Conservation (phyloP, 2,888 invertebrate genomes). For the Pterostichus niger region DNA sequence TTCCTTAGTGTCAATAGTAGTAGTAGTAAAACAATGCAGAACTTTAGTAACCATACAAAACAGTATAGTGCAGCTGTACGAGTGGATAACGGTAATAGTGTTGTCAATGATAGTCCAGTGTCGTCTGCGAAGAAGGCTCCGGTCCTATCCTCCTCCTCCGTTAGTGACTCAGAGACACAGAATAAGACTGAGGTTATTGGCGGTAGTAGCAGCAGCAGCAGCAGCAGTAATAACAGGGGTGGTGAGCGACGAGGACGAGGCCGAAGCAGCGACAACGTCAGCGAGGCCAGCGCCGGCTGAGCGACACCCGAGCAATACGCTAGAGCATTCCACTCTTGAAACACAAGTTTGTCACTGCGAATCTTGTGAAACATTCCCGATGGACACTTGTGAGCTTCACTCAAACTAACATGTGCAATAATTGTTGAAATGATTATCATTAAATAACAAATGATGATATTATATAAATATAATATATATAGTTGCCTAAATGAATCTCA, state of each 20-base stretch:
- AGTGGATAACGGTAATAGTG: conserved; percentile 72
- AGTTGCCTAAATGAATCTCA: conserved; percentile 66
- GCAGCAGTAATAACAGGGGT: conserved; percentile 22
- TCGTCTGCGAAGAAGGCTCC: conserved; percentile 49
- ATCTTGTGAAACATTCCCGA: conserved; percentile 64
- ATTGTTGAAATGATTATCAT: conserved; percentile 60
- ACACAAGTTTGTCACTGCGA: conserved; percentile 59
- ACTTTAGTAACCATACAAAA: conserved; percentile 72
- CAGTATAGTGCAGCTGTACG: conserved; percentile 74
- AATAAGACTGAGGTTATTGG: conserved; percentile 71
- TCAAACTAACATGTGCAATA: conserved; percentile 65
- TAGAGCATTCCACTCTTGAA: conserved; percentile 65
- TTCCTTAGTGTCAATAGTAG: conserved; percentile 67
- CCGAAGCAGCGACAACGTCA: conserved; percentile 41
- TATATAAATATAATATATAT: conserved; percentile 58
- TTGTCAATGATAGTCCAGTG: conserved; percentile 69
- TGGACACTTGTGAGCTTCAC: conserved; percentile 64
- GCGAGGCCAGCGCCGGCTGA: conserved; percentile 47
- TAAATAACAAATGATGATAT: conserved; percentile 50
- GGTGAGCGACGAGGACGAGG: conserved; percentile 13
- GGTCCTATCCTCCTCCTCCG: conserved; percentile 70
- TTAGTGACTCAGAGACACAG: conserved; percentile 73
- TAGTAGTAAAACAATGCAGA: conserved; percentile 63
- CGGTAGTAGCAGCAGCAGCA: conserved; percentile 12
- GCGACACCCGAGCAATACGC: conserved; percentile 40